A percentile compares a stretch with the other conserved stretches of the same genome.
phyloP scores from a whole-genome alignment of 2,888 invertebrate species.

The Melieria omissa region DNA sequence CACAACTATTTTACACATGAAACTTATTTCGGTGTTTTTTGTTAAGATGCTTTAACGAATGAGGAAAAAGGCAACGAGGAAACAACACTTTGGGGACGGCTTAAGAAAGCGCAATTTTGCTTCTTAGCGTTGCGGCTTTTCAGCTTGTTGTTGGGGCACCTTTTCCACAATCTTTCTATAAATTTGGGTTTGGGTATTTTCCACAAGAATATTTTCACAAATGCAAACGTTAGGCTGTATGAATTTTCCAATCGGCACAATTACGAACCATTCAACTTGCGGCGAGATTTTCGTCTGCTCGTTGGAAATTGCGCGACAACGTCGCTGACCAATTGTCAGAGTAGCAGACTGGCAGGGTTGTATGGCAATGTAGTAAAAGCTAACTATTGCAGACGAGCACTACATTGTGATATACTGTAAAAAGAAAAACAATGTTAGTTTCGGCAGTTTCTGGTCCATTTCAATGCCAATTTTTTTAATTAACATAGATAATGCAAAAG shows the following conservation, averaged over 20 bases:
- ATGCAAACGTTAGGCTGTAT: too few species aligned
- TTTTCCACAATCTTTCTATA: background rate
- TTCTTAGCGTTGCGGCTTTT: background rate
- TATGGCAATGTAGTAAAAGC: background rate
- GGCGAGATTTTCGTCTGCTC: constrained; percentile 10
- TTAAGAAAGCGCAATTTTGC: background rate
- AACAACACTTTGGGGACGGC: background rate
- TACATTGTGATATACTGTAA: too few species aligned
- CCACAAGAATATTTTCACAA: background rate
- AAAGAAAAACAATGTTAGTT: too few species aligned
- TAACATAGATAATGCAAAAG: too few species aligned
- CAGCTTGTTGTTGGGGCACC: background rate
- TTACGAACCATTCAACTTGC: constrained; percentile 8
- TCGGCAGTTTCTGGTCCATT: too few species aligned
- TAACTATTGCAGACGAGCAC: too few species aligned
- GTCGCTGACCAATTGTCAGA: background rate
- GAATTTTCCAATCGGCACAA: too few species aligned
- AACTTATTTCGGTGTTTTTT: background rate
- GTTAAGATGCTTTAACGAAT: background rate
- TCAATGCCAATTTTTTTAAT: too few species aligned
- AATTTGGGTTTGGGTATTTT: background rate
- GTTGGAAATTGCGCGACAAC: background rate
- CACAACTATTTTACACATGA: constrained; percentile 1
- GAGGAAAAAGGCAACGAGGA: background rate
- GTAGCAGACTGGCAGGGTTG: background rate